Evolutionary conservation across 2,113 vertebrate genomes (phyloP).

Genomic region (Oreochromis niloticus): DNA sequence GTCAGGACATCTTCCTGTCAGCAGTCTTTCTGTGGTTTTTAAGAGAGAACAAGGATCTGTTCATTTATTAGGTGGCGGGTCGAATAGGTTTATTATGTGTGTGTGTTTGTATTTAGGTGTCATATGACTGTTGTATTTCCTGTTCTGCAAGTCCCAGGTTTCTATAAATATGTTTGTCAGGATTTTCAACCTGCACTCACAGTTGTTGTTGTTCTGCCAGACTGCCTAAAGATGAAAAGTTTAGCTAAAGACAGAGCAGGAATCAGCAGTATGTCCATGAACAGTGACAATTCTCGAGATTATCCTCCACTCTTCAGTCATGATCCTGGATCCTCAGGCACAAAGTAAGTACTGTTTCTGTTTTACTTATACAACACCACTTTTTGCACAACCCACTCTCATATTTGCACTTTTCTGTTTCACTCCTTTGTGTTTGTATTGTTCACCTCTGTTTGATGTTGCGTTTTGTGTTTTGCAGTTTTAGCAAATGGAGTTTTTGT

Average conservation of each 20-base stretch:
- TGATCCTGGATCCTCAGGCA: rapidly evolving
- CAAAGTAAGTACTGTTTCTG: neutral
- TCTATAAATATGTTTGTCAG: neutral
- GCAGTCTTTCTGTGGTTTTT: neutral
- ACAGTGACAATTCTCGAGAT: rapidly evolving
- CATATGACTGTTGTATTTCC: rapidly evolving
- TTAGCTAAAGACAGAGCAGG: neutral
- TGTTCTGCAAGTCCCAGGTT: neutral
- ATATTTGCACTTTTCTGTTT: neutral
- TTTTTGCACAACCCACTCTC: neutral
- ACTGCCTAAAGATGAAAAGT: rapidly evolving
- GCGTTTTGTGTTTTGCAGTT: neutral
- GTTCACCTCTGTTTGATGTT: neutral
- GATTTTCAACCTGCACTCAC: rapidly evolving
- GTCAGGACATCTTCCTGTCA: neutral
- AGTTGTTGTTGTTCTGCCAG: neutral
- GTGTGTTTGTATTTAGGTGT: neutral
- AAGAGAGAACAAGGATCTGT: neutral
- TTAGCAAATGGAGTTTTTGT: too few relatives aligned
- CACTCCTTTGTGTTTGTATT: neutral
- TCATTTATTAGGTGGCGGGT: rapidly evolving
- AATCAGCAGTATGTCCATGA: neutral
- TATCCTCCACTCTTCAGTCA: rapidly evolving
- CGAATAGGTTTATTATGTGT: rapidly evolving
- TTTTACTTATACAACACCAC: neutral